phyloP scores from a whole-genome alignment of 2,113 vertebrate species.

The Phalacrocorax pelagicus region DNA sequence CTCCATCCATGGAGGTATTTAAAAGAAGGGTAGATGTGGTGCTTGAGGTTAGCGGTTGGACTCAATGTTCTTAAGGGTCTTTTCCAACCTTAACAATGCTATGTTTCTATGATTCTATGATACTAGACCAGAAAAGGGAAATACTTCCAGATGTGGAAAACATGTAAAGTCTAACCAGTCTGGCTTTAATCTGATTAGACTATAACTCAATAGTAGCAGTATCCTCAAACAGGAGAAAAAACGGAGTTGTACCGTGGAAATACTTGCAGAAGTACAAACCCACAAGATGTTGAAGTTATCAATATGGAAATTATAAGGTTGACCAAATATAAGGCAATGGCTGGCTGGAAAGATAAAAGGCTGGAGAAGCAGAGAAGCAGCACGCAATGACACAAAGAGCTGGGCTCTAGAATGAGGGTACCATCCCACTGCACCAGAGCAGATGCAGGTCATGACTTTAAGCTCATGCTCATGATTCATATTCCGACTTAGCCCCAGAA shows the following conservation, averaged over 20 bases:
- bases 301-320: not conserved
- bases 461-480: not conserved
- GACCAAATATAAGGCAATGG: not conserved
- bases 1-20: too few species aligned
- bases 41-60: too few species aligned
- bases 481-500: not conserved
- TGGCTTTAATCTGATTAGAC: not conserved
- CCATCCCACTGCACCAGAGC: not conserved
- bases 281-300: not conserved
- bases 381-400: fast-evolving
- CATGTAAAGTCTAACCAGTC: not conserved
- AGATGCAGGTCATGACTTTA: not conserved
- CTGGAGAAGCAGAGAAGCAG: not conserved
- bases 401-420: not conserved
- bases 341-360: not conserved
- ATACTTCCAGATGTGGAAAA: not conserved
- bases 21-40: too few species aligned
- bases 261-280: not conserved
- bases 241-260: not conserved
- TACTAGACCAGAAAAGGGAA: not conserved
- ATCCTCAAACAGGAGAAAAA: not conserved
- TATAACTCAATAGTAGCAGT: not conserved
- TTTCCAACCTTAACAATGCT: too few species aligned
- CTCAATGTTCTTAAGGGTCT: too few species aligned
- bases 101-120: too few species aligned